Conservation (phyloP, 2,797 vertebrate genomes). For the Lindbergichthys nudifrons region DNA sequence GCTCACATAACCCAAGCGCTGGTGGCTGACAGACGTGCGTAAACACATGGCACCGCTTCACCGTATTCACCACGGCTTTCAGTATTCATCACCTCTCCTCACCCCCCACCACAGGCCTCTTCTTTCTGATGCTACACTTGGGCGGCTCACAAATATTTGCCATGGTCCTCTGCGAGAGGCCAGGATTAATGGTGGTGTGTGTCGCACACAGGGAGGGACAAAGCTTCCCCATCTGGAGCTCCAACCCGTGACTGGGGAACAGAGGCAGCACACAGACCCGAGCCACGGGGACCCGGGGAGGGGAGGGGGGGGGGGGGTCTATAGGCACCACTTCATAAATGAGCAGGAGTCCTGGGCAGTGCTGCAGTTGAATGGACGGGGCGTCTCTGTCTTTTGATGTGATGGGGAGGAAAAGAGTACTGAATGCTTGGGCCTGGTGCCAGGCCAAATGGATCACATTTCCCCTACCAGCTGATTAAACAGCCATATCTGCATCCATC, state of each 20-base stretch:
- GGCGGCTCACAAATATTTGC: constrained; percentile 79
- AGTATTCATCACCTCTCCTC: constrained; percentile 64
- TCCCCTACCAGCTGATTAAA: constrained; percentile 81
- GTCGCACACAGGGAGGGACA: constrained; percentile 69
- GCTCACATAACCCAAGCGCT: constrained; percentile 76
- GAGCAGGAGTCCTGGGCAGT: constrained; percentile 62
- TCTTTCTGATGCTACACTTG: constrained; percentile 68
- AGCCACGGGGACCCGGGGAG: constrained; percentile 36
- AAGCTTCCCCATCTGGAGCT: constrained; percentile 81
- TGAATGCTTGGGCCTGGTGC: constrained; percentile 55
- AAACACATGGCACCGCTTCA: constrained; percentile 81
- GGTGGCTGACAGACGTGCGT: constrained; percentile 77
- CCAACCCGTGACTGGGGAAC: constrained; percentile 74
- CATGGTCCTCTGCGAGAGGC: constrained; percentile 68
- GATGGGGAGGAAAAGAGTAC: constrained; percentile 62
- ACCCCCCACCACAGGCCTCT: constrained; percentile 36
- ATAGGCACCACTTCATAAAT: constrained; percentile 74
- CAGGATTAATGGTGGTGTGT: constrained; percentile 76
- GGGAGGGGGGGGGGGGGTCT: constrained; percentile 35
- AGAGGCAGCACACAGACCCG: constrained; percentile 76
- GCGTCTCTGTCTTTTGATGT: constrained; percentile 69
- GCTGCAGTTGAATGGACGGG: constrained; percentile 65
- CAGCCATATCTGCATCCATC: constrained; percentile 73
- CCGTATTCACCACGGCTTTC: constrained; percentile 51
- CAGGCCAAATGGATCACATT: constrained; percentile 70